Base-by-base conservation (phyloP, 1,140 invertebrate genomes). In the Cryptotermes secundus region DNA sequence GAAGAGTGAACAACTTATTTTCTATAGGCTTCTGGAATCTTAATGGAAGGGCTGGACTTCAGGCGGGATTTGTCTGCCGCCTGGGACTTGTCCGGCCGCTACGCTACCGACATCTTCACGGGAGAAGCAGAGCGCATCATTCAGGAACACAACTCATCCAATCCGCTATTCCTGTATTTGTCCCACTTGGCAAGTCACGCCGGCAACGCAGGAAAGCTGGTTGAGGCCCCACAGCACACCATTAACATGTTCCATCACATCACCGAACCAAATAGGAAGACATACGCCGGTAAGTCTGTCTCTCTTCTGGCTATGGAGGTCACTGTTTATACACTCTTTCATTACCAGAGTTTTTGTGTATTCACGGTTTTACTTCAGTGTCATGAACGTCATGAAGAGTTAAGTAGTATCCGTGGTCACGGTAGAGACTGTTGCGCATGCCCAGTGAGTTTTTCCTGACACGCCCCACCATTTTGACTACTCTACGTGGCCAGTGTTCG, bases 31-130 rank as follows among this genome's bases (percentile, higher is more conserved):
- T 49, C 45, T 19, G 45, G 45, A 14, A 22, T 49, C 45, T 3
- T 49, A 49, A 49, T 49, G 26, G 19, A n/a, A 6, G 95, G 95
- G 2, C 90, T 94, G 59, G 94, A 95, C 87, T 91, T 96, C 87
- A 91, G 92, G 84, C 89, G 92, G 86, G 92, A 93, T 85, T 87
- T 94, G 86, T 90, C 94, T 2, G 88, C 94, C 16, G 95, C 94
- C 1, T 94, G 93, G 88, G 93, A 96, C 85, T 88, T 94, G 0
- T 95, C 96, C 88, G 97, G 96, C 0, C 89, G 95, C 88, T 97
- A 97, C 88, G 94, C 95, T 2, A 98, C 97, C 1, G 95, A 97
- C 84, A 87, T 98, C 3, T 97, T 96, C 87, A 95, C 96, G 0
- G 89, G 93, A 1, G 94, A 96, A 89, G 94, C 96, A 3, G 91